Conservation (phyloP, 1,140 invertebrate genomes). For the Drosophila trapezifrons region DNA sequence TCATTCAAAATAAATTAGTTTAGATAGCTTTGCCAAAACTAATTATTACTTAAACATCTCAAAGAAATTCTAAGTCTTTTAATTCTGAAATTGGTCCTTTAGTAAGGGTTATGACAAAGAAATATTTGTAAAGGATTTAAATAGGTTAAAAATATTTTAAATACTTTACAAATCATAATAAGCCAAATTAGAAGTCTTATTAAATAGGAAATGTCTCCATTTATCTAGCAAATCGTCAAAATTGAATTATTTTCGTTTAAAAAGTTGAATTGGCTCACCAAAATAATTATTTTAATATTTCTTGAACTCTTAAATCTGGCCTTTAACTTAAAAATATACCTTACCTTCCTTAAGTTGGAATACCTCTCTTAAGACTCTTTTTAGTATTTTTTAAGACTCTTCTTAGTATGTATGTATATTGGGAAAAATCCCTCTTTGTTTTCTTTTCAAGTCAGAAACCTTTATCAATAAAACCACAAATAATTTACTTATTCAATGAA, state of each 20-base stretch:
- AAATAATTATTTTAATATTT: neutral
- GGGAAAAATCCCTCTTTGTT: neutral
- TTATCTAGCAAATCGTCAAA: fast-evolving
- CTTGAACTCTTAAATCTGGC: neutral
- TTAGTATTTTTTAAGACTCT: too few relatives aligned
- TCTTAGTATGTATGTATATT: too few relatives aligned
- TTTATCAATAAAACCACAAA: neutral
- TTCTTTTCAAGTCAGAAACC: neutral
- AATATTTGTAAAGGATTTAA: neutral
- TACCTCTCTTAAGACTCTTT: neutral
- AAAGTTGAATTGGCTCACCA: neutral
- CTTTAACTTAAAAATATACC: neutral
- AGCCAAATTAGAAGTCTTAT: neutral
- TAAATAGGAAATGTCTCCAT: neutral
- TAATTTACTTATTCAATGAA: neutral
- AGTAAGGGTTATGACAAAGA: too few relatives aligned
- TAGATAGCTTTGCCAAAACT: neutral
- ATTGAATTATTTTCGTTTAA: neutral
- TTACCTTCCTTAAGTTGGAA: neutral
- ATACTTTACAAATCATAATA: neutral
- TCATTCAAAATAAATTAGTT: slow-evolving; percentile 1
- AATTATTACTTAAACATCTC: neutral
- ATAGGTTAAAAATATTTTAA: neutral
- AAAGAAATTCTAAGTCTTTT: neutral
- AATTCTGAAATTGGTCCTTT: neutral